phyloP scores from a whole-genome alignment of 1,140 invertebrate species.

The Drosophila paulistorum region DNA sequence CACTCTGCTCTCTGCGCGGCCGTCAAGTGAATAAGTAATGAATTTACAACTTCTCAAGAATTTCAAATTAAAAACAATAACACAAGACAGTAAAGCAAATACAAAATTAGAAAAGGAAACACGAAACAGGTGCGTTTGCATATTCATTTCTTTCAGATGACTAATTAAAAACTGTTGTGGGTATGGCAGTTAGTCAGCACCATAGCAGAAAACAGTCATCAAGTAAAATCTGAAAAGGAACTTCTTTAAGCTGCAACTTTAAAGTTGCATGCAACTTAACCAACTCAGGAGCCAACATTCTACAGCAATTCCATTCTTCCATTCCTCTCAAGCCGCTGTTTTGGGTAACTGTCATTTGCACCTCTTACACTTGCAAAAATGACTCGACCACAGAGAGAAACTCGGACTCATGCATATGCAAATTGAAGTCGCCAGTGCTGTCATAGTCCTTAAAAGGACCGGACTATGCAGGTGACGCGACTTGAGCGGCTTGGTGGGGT shows the following conservation, averaged over 20 bases:
- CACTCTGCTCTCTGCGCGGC: slow-evolving; percentile 21
- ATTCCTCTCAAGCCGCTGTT: slow-evolving; percentile 10
- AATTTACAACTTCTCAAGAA: slow-evolving; percentile 81
- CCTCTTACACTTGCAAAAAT: slow-evolving; percentile 80
- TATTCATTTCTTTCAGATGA: slow-evolving; percentile 72
- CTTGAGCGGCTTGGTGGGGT: too few species aligned
- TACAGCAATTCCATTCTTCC: background rate
- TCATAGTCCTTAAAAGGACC: background rate
- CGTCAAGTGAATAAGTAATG: slow-evolving; percentile 81
- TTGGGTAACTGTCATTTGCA: slow-evolving; percentile 75
- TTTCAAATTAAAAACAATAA: slow-evolving; percentile 82
- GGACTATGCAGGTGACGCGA: background rate
- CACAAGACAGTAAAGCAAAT: slow-evolving; percentile 61
- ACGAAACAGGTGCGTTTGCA: slow-evolving; percentile 75
- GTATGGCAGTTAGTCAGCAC: slow-evolving; percentile 69
- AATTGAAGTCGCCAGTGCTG: slow-evolving; percentile 43
- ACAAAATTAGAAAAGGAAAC: slow-evolving; percentile 51
- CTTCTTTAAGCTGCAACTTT: slow-evolving; percentile 39
- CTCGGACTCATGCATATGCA: slow-evolving; percentile 75
- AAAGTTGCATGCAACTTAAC: slow-evolving; percentile 36
- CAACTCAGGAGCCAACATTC: too few species aligned
- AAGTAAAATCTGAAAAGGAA: slow-evolving; percentile 30
- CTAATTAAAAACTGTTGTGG: slow-evolving; percentile 77
- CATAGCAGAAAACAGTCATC: slow-evolving; percentile 43
- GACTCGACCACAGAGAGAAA: slow-evolving; percentile 61